These are phyloP conservation scores for Brachionus angularis DNA, from an alignment of 1,140 invertebrate species.

Conservation along the genomic window DNA sequence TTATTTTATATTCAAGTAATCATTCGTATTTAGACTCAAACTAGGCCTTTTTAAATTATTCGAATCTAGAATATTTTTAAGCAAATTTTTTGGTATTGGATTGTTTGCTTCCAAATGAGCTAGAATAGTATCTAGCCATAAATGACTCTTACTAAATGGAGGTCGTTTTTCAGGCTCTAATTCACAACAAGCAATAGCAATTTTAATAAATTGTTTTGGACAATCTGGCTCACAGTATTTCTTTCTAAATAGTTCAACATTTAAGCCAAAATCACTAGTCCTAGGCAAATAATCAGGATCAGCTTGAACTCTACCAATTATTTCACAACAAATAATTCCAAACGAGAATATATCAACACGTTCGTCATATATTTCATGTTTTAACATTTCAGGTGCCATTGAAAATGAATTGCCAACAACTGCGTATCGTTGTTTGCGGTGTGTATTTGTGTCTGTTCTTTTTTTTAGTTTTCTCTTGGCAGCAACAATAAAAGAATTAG, in stretches of 20 bases:
- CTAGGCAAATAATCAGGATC: constrained; percentile 85
- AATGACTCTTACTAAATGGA: constrained; percentile 61
- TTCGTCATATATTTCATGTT: constrained; percentile 54
- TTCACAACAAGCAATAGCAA: constrained; percentile 82
- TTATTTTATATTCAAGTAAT: neutral
- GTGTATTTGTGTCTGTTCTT: neutral
- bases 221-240: constrained; percentile 76
- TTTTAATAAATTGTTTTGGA: constrained; percentile 77
- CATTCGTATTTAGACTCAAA: neutral
- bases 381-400: constrained; percentile 59
- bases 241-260: constrained; percentile 76
- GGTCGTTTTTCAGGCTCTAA: constrained; percentile 79
- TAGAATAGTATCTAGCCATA: constrained; percentile 28
- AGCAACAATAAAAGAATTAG: constrained; percentile 37
- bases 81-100: constrained; percentile 41
- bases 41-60: neutral
- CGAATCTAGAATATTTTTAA: constrained; percentile 25
- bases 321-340: constrained; percentile 63
- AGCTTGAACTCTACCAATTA: constrained; percentile 83
- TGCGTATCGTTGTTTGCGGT: constrained; percentile 49
- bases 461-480: constrained; percentile 11
- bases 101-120: constrained; percentile 15
- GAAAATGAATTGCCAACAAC: constrained; percentile 57
- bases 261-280: constrained; percentile 82
- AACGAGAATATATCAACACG: constrained; percentile 56